These are phyloP conservation scores for Papio anubis DNA, from an alignment of 2,113 vertebrate genomes.

Conservation along the genomic window DNA sequence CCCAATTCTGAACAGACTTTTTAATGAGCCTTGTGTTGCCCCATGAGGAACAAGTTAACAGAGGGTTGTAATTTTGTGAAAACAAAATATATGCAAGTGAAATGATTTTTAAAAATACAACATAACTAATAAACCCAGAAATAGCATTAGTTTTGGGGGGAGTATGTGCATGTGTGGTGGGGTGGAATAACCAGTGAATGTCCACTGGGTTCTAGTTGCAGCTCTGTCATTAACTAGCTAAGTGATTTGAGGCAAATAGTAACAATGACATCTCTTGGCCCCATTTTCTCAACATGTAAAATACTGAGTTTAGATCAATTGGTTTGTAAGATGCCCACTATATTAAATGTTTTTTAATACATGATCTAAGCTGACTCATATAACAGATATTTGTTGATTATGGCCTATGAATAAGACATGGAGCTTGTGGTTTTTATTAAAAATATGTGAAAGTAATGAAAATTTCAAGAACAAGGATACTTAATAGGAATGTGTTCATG, in stretches of 20 bases:
- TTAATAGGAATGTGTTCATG: neutral
- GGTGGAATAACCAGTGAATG: neutral
- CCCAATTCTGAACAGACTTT: neutral
- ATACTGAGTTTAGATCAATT: neutral
- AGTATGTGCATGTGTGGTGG: neutral
- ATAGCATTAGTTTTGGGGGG: neutral
- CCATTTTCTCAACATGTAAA: slow-evolving; percentile 3
- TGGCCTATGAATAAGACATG: neutral
- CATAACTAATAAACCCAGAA: neutral
- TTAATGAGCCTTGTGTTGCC: neutral
- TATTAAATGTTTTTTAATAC: neutral
- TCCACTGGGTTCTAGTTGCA: neutral
- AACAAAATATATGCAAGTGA: neutral
- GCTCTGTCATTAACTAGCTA: neutral
- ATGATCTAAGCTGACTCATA: neutral
- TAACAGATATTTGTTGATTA: slow-evolving; percentile 1
- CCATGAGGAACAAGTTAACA: neutral
- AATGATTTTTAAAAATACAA: neutral
- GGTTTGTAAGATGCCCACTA: neutral
- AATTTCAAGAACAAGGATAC: neutral
- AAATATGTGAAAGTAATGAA: neutral
- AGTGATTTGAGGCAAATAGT: neutral
- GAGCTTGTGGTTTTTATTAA: slow-evolving; percentile 28
- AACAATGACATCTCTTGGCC: neutral
- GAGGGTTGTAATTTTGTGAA: neutral